A percentile compares a stretch with the other conserved stretches of the same genome.
These are phyloP conservation scores for Eulemur rubriventer DNA, from an alignment of 2,797 vertebrate species.

Conservation along the genomic window DNA sequence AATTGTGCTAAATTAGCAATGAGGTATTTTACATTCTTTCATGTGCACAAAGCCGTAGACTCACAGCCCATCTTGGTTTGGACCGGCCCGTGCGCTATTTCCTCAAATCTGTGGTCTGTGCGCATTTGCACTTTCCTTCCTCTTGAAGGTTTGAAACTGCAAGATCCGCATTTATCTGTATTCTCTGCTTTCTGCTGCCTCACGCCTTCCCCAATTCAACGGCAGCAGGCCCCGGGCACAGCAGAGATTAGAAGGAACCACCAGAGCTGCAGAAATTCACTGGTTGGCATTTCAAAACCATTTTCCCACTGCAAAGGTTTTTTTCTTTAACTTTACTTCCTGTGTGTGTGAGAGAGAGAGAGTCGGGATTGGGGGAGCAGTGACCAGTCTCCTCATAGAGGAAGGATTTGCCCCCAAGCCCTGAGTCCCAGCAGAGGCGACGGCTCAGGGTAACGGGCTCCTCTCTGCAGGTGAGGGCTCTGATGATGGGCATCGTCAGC, in stretches of 20 bases:
- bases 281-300: not conserved
- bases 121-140: not conserved
- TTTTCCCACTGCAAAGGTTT: not conserved
- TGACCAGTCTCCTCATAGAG: not conserved
- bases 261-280: not conserved
- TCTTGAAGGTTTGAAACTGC: not conserved
- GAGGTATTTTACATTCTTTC: not conserved
- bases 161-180: too few relatives aligned
- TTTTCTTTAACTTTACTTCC: not conserved
- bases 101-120: not conserved
- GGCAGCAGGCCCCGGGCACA: not conserved
- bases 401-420: not conserved
- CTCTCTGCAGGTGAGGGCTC: not conserved
- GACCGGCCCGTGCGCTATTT: not conserved
- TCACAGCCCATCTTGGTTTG: not conserved
- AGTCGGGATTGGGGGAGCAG: not conserved
- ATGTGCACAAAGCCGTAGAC: too few relatives aligned
- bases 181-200: not conserved
- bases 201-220: accelerated
- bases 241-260: not conserved
- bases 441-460: accelerated
- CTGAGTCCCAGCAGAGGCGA: accelerated
- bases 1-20: not conserved
- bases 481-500: not conserved
- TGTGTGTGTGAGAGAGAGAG: too few relatives aligned